phyloP scores from a whole-genome alignment of 2,797 vertebrate genomes.

The Sebastolobus altivelis region DNA sequence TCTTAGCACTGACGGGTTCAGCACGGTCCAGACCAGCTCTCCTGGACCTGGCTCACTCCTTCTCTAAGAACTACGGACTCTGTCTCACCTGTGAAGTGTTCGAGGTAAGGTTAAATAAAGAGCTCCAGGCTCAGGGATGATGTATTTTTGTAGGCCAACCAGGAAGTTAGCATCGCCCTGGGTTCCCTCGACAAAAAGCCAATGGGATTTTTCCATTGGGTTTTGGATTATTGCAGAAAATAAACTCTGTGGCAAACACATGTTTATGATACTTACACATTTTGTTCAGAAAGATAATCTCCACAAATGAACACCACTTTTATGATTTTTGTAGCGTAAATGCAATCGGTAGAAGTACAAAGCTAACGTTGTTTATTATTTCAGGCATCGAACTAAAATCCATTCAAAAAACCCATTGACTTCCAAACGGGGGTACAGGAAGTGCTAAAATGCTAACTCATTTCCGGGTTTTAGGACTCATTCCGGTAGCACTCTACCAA shows the following conservation, averaged over 20 bases:
- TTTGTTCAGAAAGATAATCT: no score
- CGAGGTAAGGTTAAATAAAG: slow-evolving; percentile 84
- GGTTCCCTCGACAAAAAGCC: not conserved
- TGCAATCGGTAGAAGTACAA: not conserved
- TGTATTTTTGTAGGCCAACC: not conserved
- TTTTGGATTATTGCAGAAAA: not conserved
- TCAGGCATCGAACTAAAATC: not conserved
- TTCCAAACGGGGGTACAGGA: no score
- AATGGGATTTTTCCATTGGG: accelerated
- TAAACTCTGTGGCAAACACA: no score
- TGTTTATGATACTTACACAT: no score
- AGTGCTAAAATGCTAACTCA: no score
- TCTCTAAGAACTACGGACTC: slow-evolving; percentile 94
- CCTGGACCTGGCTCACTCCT: slow-evolving; percentile 91
- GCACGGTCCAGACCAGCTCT: slow-evolving; percentile 93
- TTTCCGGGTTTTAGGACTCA: no score
- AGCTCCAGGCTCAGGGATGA: not conserved
- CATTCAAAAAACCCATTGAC: not conserved
- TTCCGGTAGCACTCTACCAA: not conserved
- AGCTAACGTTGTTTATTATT: not conserved
- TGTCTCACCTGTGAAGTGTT: slow-evolving; percentile 94
- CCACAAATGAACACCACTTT: no score
- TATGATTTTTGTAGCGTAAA: not conserved
- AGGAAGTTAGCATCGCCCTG: not conserved
- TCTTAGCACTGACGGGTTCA: slow-evolving; percentile 90